Evolutionary conservation across 2,888 invertebrate species (phyloP), one percentile per base, ranked within the genome.

Genomic region (Eupeodes luniger): DNA sequence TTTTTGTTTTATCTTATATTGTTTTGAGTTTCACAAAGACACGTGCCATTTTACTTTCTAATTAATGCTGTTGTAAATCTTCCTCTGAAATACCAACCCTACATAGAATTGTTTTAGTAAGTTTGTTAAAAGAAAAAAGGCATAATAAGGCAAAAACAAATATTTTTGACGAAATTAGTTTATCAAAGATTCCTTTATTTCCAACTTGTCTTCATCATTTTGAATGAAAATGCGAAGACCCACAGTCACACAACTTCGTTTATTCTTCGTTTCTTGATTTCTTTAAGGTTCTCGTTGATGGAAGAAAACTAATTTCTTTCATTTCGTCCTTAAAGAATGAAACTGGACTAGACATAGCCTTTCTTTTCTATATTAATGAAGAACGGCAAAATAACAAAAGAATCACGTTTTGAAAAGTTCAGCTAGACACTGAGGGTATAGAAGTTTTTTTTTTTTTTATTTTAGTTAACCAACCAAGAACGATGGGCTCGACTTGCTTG

Each of bases 251-350:
- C 66, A 1, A 27, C 49, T 47, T 27, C 10, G 10, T 7, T 27
- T 27, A 1, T 27, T 27, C 27, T 27, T 27, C 2, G 27, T 1
- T 27, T 19, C 6, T 12, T 47, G 47, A 27, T 51, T 67, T 34
- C 69, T 53, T 36, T 53, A 53, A 66, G 49, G 27, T 49, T 49
- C 47, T 40, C 72, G 67, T 67, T n/a, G 34, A 19, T 67, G 27
- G 34, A 19, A 72, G 87, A 40, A 84, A 84, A 67, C 80, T 84
- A 80, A 84, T 84, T 79, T 76, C 55, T 34, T 34, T 51, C 75
- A 76, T 67, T 87, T 76, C 67, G 14, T 19, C 47, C 55, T 49
- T 34, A 27, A 27, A 27, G 1, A 27, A 3, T 40, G 64, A 72
- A 77, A 66, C 76, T 74, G 76, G 72, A 77, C 87, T 76, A 84